These are phyloP conservation scores for Ramphastos sulfuratus DNA, from an alignment of 2,113 vertebrate genomes.

Conservation along the genomic window DNA sequence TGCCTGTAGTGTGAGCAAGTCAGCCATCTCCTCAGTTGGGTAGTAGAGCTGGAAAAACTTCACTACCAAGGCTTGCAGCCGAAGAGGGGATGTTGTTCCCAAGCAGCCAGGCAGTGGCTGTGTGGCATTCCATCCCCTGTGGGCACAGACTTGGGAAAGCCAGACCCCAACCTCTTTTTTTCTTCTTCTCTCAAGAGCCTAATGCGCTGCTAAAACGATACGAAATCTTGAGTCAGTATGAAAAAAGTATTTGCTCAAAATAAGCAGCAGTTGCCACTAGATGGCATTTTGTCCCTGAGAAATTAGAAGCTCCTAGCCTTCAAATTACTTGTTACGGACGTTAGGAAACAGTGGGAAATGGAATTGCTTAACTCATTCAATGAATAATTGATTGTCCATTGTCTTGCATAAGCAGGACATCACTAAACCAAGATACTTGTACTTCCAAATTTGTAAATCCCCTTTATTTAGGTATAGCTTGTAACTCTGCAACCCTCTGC, in stretches of 20 bases:
- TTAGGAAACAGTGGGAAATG: conserved; percentile 9
- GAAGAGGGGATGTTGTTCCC: too few species aligned
- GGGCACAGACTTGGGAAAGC: rapidly evolving
- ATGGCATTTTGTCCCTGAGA: conserved; percentile 63
- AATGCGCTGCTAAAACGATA: neutral
- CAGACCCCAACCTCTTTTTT: neutral
- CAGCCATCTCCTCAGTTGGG: too few species aligned
- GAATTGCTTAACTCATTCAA: neutral
- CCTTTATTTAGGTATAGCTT: neutral
- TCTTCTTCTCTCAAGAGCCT: neutral
- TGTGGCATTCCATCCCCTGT: rapidly evolving
- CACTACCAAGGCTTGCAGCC: neutral
- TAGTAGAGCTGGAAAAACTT: neutral
- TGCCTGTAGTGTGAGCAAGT: too few species aligned
- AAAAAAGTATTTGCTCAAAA: neutral
- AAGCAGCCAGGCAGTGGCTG: neutral
- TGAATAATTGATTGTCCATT: conserved; percentile 44
- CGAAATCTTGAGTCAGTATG: neutral
- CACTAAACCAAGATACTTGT: neutral
- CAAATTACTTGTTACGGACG: neutral
- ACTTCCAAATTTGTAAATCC: neutral
- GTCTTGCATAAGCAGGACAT: neutral
- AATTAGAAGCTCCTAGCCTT: neutral
- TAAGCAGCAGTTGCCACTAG: conserved; percentile 58
- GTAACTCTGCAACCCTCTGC: neutral